These are phyloP conservation scores for Phyllostomus discolor DNA, from an alignment of 2,113 vertebrate species.

Conservation along the genomic window DNA sequence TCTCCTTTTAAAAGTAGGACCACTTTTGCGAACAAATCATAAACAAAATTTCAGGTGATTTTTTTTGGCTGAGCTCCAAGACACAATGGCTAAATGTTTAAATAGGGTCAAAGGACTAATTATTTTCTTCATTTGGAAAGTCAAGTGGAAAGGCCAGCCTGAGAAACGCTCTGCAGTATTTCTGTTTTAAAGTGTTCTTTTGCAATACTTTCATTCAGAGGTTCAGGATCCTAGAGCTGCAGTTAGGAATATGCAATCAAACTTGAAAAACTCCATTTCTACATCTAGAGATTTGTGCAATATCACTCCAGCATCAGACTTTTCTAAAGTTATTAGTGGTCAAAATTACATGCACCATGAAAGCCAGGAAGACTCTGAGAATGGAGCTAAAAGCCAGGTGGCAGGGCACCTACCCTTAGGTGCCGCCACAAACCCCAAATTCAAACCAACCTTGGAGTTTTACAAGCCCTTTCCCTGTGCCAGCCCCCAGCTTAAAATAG, in stretches of 20 bases:
- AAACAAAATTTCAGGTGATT: slow-evolving; percentile 79
- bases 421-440: slow-evolving; percentile 67
- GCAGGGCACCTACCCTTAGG: slow-evolving; percentile 59
- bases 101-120: slow-evolving; percentile 66
- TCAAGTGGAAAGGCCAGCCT: slow-evolving; percentile 30
- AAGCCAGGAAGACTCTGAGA: slow-evolving; percentile 64
- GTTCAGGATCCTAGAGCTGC: neutral
- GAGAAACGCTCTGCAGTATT: slow-evolving; percentile 15
- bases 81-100: slow-evolving; percentile 63
- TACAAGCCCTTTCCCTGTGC: slow-evolving; percentile 47
- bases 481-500: slow-evolving; percentile 66
- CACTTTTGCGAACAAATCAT: slow-evolving; percentile 73
- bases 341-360: slow-evolving; percentile 67
- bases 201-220: slow-evolving; percentile 47
- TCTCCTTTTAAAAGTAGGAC: slow-evolving; percentile 56
- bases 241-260: slow-evolving; percentile 26
- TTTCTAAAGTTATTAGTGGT: slow-evolving; percentile 69
- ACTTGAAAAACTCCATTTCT: slow-evolving; percentile 62
- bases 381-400: slow-evolving; percentile 67
- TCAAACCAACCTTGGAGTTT: slow-evolving; percentile 67
- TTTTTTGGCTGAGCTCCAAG: slow-evolving; percentile 68
- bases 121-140: slow-evolving; percentile 68
- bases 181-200: slow-evolving; percentile 53
- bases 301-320: slow-evolving; percentile 56
- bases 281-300: slow-evolving; percentile 57